Percentiles rank a stretch among this genome's conserved stretches.
Evolutionary conservation across 1,140 invertebrate genomes (phyloP).

Genomic region (Drosophila punjabiensis): DNA sequence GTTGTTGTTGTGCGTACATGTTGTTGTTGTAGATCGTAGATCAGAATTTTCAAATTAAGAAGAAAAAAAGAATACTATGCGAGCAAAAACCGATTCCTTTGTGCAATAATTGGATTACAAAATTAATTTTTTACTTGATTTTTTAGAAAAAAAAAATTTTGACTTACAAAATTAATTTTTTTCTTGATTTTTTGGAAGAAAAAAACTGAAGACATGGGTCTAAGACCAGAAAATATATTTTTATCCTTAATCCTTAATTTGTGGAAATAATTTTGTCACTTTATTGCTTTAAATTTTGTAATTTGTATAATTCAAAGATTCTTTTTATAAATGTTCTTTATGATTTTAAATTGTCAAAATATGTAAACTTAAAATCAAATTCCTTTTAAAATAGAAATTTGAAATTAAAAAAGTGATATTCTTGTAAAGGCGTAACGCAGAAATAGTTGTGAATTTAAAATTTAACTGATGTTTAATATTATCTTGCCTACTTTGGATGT

Average conservation of each 20-base stretch:
- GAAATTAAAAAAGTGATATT: background rate
- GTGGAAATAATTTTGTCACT: background rate
- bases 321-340: too few species aligned
- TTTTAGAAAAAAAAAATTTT: background rate
- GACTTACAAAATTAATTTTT: too few species aligned
- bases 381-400: background rate
- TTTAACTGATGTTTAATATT: background rate
- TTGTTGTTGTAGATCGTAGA: conserved; percentile 41
- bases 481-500: background rate
- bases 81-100: background rate
- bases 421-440: background rate
- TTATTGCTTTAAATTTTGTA: background rate
- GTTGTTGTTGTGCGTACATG: conserved; percentile 50
- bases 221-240: background rate
- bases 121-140: conserved; percentile 4
- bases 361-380: too few species aligned
- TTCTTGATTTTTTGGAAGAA: too few species aligned
- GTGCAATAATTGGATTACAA: conserved; percentile 58
- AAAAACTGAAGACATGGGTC: background rate
- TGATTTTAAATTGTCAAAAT: too few species aligned
- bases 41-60: conserved; percentile 2
- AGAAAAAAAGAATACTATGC: background rate
- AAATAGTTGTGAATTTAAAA: background rate
- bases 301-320: background rate
- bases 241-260: background rate